Evolutionary conservation across 2,888 invertebrate genomes (phyloP).

Genomic region (Odontocolon sp.): DNA sequence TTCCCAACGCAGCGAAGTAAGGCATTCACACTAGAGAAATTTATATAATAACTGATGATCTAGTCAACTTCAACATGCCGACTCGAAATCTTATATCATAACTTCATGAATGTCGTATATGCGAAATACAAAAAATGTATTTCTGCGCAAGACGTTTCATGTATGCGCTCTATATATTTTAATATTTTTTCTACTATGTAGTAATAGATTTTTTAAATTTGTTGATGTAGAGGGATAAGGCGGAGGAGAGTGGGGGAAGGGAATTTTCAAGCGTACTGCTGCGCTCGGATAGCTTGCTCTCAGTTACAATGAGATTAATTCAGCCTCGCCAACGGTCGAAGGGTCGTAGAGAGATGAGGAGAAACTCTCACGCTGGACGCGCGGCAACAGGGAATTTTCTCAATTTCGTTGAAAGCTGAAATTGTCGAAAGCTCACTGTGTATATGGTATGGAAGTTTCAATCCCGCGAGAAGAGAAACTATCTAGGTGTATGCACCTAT

Average conservation of each 20-base stretch:
- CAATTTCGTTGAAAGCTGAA: conserved; percentile 44
- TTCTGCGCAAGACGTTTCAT: no score
- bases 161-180: no score
- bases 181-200: no score
- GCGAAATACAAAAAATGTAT: no score
- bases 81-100: no score
- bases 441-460: conserved; percentile 13
- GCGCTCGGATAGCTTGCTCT: conserved; percentile 30
- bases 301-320: conserved; percentile 53
- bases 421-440: conserved; percentile 2
- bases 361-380: background rate
- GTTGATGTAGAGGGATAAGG: background rate
- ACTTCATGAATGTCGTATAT: no score
- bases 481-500: background rate
- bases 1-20: no score
- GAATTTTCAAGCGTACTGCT: conserved; percentile 6
- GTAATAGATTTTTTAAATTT: no score
- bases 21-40: no score
- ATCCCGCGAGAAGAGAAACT: background rate
- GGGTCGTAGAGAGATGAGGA: conserved; percentile 10
- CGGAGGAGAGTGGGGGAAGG: conserved; percentile 6
- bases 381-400: conserved; percentile 45
- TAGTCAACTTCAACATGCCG: no score
- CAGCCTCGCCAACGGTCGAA: conserved; percentile 44
- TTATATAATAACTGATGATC: no score